Conservation (phyloP, 2,113 vertebrate genomes). For the Hemiprocne comata region DNA sequence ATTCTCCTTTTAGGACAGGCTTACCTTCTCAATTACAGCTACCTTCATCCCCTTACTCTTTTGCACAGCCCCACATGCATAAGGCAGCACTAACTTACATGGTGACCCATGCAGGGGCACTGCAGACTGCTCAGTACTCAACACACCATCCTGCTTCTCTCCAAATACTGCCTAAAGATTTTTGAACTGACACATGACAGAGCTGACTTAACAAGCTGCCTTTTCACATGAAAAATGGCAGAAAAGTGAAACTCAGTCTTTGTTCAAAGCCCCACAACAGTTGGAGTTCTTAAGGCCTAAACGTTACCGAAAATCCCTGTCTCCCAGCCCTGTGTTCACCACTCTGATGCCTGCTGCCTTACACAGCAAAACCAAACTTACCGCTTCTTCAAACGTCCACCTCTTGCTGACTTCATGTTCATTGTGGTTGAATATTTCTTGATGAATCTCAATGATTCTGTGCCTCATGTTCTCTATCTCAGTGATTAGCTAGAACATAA, state of each 20-base stretch:
- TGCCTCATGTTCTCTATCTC: slow-evolving; percentile 99
- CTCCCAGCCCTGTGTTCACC: not conserved
- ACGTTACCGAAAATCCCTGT: not conserved
- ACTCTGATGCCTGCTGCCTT: not conserved
- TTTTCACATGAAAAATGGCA: not conserved
- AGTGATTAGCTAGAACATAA: slow-evolving; percentile 85
- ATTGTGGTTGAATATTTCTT: slow-evolving; percentile 97
- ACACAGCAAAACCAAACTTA: slow-evolving; percentile 67
- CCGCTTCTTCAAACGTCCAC: slow-evolving; percentile 98
- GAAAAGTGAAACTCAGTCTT: not conserved
- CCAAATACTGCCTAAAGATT: not conserved
- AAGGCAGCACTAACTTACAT: not conserved
- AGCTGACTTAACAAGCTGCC: not conserved
- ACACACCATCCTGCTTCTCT: not conserved
- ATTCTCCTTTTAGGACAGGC: not conserved
- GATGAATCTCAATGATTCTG: slow-evolving; percentile 93
- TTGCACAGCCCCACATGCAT: not conserved
- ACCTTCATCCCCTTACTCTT: not conserved
- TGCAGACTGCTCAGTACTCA: not conserved
- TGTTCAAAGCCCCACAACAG: not conserved
- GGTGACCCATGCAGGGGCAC: no score
- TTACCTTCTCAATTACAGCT: not conserved
- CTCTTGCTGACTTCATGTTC: slow-evolving; percentile 99
- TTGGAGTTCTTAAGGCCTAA: not conserved
- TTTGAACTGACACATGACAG: not conserved